Evolutionary conservation across 2,113 vertebrate genomes (phyloP).

Genomic region (Cyanoderma ruficeps): DNA sequence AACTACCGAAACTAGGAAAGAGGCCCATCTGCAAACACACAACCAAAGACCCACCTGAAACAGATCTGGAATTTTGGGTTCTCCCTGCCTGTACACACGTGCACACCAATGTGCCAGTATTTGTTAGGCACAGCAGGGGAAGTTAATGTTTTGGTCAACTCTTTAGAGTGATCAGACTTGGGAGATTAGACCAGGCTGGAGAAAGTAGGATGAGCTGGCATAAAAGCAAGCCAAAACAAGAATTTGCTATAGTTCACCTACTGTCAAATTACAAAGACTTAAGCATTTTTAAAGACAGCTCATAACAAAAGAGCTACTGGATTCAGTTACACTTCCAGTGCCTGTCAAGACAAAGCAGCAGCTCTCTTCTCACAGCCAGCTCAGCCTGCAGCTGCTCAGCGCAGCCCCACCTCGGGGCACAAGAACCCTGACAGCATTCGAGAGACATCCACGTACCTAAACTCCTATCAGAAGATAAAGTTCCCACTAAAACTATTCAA

Average conservation of each 20-base stretch:
- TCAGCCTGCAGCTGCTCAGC: neutral
- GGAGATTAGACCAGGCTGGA: neutral
- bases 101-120: neutral
- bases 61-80: neutral
- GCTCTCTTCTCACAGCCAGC: neutral
- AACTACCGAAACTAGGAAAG: neutral
- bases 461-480: neutral
- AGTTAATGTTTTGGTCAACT: neutral
- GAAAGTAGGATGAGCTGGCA: neutral
- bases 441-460: neutral
- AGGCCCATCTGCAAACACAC: neutral
- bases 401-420: neutral
- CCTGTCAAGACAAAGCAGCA: neutral
- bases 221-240: neutral
- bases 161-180: neutral
- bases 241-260: neutral
- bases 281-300: neutral
- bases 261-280: neutral
- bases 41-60: neutral
- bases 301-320: neutral
- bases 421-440: neutral
- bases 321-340: neutral
- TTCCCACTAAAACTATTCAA: neutral
- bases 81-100: fast-evolving
- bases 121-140: neutral